Base-by-base conservation (phyloP, 2,888 invertebrate species). In the Helleia helle region DNA sequence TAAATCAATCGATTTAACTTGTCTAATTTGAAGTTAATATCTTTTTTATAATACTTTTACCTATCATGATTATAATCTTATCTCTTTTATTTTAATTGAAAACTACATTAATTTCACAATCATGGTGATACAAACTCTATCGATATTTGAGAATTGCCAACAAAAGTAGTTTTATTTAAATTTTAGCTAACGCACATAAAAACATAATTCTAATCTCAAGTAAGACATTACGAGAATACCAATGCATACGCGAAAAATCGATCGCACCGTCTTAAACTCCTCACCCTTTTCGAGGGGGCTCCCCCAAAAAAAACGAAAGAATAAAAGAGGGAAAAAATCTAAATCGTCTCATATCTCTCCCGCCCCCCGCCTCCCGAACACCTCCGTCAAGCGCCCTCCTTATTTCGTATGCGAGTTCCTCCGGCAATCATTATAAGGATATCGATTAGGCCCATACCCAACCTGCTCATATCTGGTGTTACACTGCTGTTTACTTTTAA, bases 371-470 rank as follows among this genome's bases (percentile, higher is more conserved):
- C 60, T 65, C 75, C 71, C 75, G 73, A 71, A 80, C 80, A 83
- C 84, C 81, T 77, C 74, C 65, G 70, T n/a, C n/a, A n/a, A n/a
- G 74, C 76, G 71, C 79, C 85, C 81, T 81, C 80, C 85, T 86
- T 83, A 86, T 86, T 86, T 84, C 83, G 86, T 86, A 86, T 86
- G 84, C 86, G 81, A 84, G 83, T 72, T 83, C 77, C 84, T 84
- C 74, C 68, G 74, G 81, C 83, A 83, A 86, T 86, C 86, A 86
- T 86, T 86, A 86, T 81, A 81, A 84, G 80, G 74, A 76, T 86
- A 86, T 86, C 86, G 86, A 86, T 86, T 86, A 86, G 83, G 68
- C 65, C 73, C 71, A 72, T 71, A 75, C 75, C 71, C 65, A 76
- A 81, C 81, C 79, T 81, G 80, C 71, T 71, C 76, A 81, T 81